A percentile compares a stretch with the other conserved stretches of the same genome.
phyloP scores from a whole-genome alignment of 1,140 invertebrate genomes.

The Odontomachus brunneus region DNA sequence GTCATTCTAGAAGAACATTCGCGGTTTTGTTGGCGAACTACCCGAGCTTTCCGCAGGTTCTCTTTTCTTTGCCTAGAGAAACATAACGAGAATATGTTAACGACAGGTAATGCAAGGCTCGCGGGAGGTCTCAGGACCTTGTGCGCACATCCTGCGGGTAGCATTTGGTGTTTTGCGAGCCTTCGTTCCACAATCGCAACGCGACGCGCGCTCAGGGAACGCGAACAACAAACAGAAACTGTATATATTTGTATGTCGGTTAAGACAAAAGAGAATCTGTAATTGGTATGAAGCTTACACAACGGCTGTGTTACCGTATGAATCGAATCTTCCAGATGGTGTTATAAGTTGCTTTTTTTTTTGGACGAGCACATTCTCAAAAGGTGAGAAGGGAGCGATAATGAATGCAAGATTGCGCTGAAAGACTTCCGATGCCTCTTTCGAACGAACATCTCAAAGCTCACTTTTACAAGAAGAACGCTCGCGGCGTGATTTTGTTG shows the following conservation, averaged over 20 bases:
- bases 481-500: not conserved
- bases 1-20: too few species aligned
- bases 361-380: conserved; percentile 25
- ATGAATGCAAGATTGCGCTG: conserved; percentile 40
- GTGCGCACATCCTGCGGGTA: too few species aligned
- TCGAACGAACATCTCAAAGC: not conserved
- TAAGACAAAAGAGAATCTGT: conserved; percentile 62
- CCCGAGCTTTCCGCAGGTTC: too few species aligned
- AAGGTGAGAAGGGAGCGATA: not conserved
- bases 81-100: too few species aligned
- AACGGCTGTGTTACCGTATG: conserved; percentile 72
- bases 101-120: too few species aligned
- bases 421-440: conserved; percentile 44
- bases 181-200: conserved; percentile 39
- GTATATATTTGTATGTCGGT: conserved; percentile 40
- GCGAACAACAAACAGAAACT: conserved; percentile 31
- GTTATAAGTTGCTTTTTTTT: conserved; percentile 62
- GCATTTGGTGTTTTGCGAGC: too few species aligned
- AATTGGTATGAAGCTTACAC: conserved; percentile 70
- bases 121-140: too few species aligned
- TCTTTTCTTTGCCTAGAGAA: too few species aligned
- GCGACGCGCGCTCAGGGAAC: not conserved
- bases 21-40: too few species aligned
- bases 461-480: not conserved
- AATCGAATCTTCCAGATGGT: conserved; percentile 69